A percentile compares a stretch with the other conserved stretches of the same genome.
Conservation (phyloP, 2,113 vertebrate species). For the Zosterops japonicus region DNA sequence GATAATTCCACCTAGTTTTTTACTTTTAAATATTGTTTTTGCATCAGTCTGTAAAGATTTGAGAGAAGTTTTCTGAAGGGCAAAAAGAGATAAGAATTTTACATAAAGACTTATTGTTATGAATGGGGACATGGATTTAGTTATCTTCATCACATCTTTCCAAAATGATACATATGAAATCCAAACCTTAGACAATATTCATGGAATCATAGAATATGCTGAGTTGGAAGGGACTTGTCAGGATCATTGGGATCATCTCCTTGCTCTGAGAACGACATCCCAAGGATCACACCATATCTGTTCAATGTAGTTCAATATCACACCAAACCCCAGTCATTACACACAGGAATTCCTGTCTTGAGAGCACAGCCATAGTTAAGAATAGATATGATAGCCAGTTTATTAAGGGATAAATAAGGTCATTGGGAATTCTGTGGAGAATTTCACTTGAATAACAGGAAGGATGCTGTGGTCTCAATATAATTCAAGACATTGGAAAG, state of each 20-base stretch:
- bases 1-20: neutral
- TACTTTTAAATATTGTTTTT: neutral
- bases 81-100: neutral
- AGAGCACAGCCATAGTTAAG: neutral
- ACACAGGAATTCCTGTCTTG: neutral
- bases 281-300: neutral
- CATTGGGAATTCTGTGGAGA: neutral
- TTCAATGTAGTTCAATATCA: neutral
- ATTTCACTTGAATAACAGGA: slow-evolving; percentile 37
- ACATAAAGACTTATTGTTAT: neutral
- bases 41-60: neutral
- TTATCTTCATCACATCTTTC: neutral
- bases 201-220: neutral
- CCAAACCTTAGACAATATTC: neutral
- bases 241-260: neutral
- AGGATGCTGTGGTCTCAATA: slow-evolving; percentile 20
- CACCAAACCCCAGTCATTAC: neutral
- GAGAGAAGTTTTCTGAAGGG: neutral
- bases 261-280: neutral
- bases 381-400: neutral
- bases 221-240: neutral
- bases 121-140: neutral
- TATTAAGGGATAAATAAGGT: slow-evolving; percentile 13
- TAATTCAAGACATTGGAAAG: neutral
- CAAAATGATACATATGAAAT: neutral